Conservation (phyloP, 2,113 vertebrate genomes). For the Phyllostomus discolor region DNA sequence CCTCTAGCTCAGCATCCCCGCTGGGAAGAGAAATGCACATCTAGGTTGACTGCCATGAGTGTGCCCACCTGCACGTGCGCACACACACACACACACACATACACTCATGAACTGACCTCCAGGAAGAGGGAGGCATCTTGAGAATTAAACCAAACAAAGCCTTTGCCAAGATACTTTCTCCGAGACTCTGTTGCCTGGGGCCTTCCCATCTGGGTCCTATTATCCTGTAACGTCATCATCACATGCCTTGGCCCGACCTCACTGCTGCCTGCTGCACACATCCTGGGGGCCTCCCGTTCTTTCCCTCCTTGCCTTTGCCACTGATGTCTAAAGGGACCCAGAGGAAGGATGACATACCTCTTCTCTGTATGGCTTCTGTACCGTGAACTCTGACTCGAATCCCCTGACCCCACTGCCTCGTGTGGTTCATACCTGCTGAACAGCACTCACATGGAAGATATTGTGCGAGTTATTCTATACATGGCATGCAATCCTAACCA, state of each 20-base stretch:
- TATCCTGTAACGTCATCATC: not conserved
- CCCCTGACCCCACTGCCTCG: not conserved
- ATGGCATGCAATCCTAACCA: not conserved
- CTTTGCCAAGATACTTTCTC: not conserved
- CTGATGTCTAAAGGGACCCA: not conserved
- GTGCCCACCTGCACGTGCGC: not conserved
- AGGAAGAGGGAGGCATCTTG: not conserved
- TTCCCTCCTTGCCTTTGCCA: not conserved
- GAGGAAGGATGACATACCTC: not conserved
- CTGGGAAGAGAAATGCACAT: not conserved
- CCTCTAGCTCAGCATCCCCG: not conserved
- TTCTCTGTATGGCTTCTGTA: not conserved
- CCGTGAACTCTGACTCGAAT: not conserved
- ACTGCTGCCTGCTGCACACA: not conserved
- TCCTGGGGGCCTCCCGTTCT: not conserved
- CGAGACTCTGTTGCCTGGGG: not conserved
- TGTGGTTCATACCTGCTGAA: rapidly evolving
- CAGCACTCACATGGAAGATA: not conserved
- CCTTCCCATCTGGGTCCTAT: not conserved
- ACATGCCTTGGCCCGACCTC: no score
- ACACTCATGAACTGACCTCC: not conserved
- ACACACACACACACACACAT: not conserved
- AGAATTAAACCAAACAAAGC: not conserved
- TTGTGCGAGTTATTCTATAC: no score
- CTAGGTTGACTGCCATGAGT: not conserved